Percentiles rank a stretch among this genome's conserved stretches.
phyloP scores from a whole-genome alignment of 2,113 vertebrate genomes.

The Garra rufa region DNA sequence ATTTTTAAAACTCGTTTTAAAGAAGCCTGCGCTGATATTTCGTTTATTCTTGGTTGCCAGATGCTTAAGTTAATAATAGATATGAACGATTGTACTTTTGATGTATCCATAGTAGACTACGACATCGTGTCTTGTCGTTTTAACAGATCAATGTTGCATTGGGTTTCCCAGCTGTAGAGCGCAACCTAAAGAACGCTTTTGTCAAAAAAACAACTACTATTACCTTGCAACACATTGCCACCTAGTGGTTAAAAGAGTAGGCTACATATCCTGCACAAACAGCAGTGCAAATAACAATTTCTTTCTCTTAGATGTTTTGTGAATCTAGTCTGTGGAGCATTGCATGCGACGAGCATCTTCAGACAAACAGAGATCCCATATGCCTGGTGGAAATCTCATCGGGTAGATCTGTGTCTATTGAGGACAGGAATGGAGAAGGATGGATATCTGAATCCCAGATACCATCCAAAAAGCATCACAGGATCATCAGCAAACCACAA shows the following conservation, averaged over 20 bases:
- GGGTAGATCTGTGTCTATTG: background rate
- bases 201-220: background rate
- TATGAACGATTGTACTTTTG: background rate
- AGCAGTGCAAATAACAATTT: background rate
- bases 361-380: background rate
- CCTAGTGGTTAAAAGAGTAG: background rate
- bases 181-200: background rate
- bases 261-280: background rate
- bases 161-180: background rate
- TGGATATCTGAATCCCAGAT: slow-evolving; percentile 2
- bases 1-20: background rate
- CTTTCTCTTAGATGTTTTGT: slow-evolving; percentile 47
- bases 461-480: slow-evolving; percentile 8
- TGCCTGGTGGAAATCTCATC: slow-evolving; percentile 23
- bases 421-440: background rate
- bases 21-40: background rate
- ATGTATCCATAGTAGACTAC: background rate
- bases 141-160: background rate
- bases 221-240: background rate
- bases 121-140: background rate
- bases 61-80: background rate
- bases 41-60: background rate
- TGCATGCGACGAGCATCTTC: background rate
- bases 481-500: background rate
- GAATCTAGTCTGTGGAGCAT: slow-evolving; percentile 33